These are phyloP conservation scores for Sarcophaga rosellei DNA, from an alignment of 2,888 invertebrate genomes.

Conservation along the genomic window DNA sequence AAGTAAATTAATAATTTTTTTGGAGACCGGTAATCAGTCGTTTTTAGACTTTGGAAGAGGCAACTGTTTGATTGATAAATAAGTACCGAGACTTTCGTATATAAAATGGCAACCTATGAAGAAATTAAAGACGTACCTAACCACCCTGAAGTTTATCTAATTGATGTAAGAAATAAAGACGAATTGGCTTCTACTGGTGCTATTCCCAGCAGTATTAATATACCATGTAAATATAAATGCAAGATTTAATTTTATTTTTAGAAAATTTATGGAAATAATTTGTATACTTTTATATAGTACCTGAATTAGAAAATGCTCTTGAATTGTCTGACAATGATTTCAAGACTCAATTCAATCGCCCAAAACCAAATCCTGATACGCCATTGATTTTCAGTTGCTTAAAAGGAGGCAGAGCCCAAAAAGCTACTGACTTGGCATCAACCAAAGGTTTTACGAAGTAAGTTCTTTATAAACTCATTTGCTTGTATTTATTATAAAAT, in stretches of 20 bases:
- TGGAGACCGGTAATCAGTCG: not conserved
- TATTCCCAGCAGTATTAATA: slow-evolving; percentile 89
- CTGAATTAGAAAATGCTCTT: slow-evolving; percentile 76
- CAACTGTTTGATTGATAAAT: not conserved
- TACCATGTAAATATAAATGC: slow-evolving; percentile 85
- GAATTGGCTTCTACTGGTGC: slow-evolving; percentile 87
- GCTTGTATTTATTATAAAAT: not conserved
- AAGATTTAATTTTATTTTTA: not conserved
- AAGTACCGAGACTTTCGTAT: not conserved
- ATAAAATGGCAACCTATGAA: slow-evolving; percentile 80
- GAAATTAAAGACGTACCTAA: slow-evolving; percentile 82
- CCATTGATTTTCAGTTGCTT: slow-evolving; percentile 87
- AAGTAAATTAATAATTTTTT: slow-evolving; percentile 3
- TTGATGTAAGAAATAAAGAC: slow-evolving; percentile 89
- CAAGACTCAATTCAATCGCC: slow-evolving; percentile 80
- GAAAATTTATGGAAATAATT: not conserved
- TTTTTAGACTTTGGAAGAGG: slow-evolving; percentile 13
- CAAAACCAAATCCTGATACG: slow-evolving; percentile 84
- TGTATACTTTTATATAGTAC: slow-evolving; percentile 71
- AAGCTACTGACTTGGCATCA: slow-evolving; percentile 83
- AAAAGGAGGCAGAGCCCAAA: slow-evolving; percentile 86
- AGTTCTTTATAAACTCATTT: slow-evolving; percentile 24
- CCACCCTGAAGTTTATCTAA: slow-evolving; percentile 83
- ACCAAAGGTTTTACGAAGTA: slow-evolving; percentile 78
- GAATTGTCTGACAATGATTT: slow-evolving; percentile 76